These are phyloP conservation scores for Onthophagus taurus DNA, from an alignment of 1,140 invertebrate genomes.

Conservation along the genomic window DNA sequence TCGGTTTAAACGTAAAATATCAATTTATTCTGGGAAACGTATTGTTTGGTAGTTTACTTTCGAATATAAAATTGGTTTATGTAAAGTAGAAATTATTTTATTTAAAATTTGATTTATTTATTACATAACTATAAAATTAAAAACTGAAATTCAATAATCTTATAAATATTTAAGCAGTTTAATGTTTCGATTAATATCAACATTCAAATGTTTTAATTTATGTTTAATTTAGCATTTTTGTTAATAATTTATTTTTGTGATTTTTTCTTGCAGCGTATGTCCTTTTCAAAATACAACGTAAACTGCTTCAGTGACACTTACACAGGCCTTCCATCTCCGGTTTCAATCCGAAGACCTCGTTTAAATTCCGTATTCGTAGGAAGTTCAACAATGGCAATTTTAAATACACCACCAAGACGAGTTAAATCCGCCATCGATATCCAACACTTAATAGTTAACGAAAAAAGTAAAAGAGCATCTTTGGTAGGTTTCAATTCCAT, in stretches of 20 bases:
- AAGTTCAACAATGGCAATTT: conserved; percentile 50
- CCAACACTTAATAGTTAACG: conserved; percentile 52
- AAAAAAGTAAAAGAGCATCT: conserved; percentile 21
- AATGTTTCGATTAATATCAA: not conserved
- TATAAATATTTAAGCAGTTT: not conserved
- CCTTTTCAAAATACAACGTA: conserved; percentile 58
- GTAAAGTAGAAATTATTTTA: not conserved
- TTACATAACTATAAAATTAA: not conserved
- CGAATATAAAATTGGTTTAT: too few relatives aligned
- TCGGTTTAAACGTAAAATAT: too few relatives aligned
- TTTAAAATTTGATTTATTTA: not conserved
- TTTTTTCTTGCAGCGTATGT: conserved; percentile 50
- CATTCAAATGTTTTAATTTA: not conserved
- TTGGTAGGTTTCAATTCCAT: conserved; percentile 17
- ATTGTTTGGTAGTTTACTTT: too few relatives aligned
- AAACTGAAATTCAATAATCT: not conserved
- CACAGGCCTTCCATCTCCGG: conserved; percentile 32
- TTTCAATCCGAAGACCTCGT: conserved; percentile 42
- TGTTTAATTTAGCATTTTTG: not conserved
- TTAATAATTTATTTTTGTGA: not conserved
- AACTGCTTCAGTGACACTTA: conserved; percentile 48
- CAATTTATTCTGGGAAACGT: too few relatives aligned
- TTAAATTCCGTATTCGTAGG: conserved; percentile 81
- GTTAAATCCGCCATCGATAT: conserved; percentile 76
- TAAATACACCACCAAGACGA: conserved; percentile 54